A percentile compares a stretch with the other conserved stretches of the same genome.
Evolutionary conservation across 2,797 vertebrate genomes (phyloP).

Genomic region (Loris lydekkerianus): DNA sequence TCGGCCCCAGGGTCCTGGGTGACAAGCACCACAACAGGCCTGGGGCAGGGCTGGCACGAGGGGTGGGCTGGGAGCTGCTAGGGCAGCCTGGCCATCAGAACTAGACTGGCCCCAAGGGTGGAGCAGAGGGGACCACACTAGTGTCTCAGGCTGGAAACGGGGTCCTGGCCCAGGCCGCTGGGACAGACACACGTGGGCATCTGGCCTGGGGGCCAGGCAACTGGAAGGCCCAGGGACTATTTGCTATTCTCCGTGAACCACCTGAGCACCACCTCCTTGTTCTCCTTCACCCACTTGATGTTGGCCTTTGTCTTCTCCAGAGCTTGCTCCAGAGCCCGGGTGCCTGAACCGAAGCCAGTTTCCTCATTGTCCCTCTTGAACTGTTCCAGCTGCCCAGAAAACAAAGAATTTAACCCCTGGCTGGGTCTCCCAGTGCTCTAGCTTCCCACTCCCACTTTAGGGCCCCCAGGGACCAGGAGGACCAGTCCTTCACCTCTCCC

Average conservation of each 20-base stretch:
- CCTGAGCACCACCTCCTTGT: slow-evolving; percentile 87
- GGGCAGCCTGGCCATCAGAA: background rate
- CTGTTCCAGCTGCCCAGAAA: slow-evolving; percentile 90
- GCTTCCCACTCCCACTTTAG: background rate
- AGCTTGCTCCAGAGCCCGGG: slow-evolving; percentile 93
- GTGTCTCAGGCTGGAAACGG: background rate
- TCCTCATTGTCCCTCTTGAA: slow-evolving; percentile 92
- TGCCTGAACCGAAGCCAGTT: slow-evolving; percentile 94
- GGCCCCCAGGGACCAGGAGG: too few relatives aligned
- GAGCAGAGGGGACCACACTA: background rate
- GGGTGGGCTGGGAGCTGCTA: background rate
- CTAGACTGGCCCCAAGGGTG: background rate
- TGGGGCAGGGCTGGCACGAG: background rate
- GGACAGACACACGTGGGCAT: rapidly evolving
- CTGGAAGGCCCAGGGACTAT: rapidly evolving
- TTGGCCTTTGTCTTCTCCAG: slow-evolving; percentile 94
- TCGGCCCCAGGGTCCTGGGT: slow-evolving; percentile 1
- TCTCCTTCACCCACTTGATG: slow-evolving; percentile 94
- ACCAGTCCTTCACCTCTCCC: background rate
- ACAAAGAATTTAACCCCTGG: background rate
- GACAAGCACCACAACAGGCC: background rate
- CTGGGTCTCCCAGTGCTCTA: too few relatives aligned
- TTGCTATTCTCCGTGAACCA: slow-evolving; percentile 89
- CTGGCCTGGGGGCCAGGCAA: background rate
- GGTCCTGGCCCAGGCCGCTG: background rate